These are phyloP conservation scores for Pheosia gnoma DNA, from an alignment of 2,888 invertebrate genomes.

Conservation along the genomic window DNA sequence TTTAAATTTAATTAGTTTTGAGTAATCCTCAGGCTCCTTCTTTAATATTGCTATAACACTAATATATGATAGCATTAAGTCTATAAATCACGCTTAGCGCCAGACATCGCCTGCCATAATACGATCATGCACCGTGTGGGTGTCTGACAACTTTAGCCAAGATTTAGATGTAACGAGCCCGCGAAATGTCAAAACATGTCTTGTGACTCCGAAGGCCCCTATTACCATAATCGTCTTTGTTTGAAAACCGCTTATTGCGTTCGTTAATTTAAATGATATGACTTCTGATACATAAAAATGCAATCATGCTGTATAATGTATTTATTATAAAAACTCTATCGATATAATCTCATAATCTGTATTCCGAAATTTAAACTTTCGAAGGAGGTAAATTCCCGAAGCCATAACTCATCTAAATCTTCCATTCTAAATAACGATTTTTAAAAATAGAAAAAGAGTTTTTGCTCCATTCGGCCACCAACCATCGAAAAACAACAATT, in stretches of 20 bases:
- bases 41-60: slow-evolving; percentile 36
- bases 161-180: slow-evolving; percentile 59
- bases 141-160: slow-evolving; percentile 48
- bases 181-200: slow-evolving; percentile 58
- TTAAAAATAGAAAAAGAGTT: slow-evolving; percentile 41
- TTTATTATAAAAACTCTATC: background rate
- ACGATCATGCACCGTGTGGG: slow-evolving; percentile 47
- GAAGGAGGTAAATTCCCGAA: slow-evolving; percentile 36
- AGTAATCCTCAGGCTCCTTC: slow-evolving; percentile 28
- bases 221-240: slow-evolving; percentile 40
- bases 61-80: slow-evolving; percentile 37
- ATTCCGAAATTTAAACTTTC: slow-evolving; percentile 20
- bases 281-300: slow-evolving; percentile 26
- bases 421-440: slow-evolving; percentile 36
- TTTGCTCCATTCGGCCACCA: slow-evolving; percentile 64
- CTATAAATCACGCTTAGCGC: slow-evolving; percentile 51
- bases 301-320: slow-evolving; percentile 17
- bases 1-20: slow-evolving; percentile 31
- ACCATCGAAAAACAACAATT: slow-evolving; percentile 78
- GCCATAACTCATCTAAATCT: slow-evolving; percentile 40
- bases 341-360: background rate
- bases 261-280: slow-evolving; percentile 21
- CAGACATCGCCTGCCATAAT: slow-evolving; percentile 42
- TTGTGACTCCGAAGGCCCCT: slow-evolving; percentile 38
- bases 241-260: slow-evolving; percentile 26